Percentiles rank a stretch among this genome's conserved stretches.
These are phyloP conservation scores for Bubo bubo DNA, from an alignment of 2,113 vertebrate genomes.

Conservation along the genomic window DNA sequence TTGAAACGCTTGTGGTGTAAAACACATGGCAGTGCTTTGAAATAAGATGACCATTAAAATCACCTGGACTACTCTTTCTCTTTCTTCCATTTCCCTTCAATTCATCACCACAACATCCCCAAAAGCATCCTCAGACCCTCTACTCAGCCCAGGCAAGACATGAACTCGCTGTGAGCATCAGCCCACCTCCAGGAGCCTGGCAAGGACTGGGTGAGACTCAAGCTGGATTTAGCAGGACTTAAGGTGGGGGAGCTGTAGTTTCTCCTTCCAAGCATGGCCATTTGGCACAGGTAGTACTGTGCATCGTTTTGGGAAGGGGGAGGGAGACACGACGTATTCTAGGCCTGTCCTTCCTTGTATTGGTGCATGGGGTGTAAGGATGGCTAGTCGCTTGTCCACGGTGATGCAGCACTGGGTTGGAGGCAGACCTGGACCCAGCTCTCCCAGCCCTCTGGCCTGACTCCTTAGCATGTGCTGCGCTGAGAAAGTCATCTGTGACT, in stretches of 20 bases:
- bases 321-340: not conserved
- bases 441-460: not conserved
- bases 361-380: rapidly evolving
- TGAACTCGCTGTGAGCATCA: rapidly evolving
- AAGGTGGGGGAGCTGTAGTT: not conserved
- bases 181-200: not conserved
- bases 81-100: not conserved
- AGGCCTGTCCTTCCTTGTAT: not conserved
- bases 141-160: not conserved
- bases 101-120: not conserved
- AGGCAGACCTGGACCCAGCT: not conserved
- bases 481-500: not conserved
- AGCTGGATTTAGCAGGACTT: not conserved
- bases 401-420: not conserved
- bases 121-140: not conserved
- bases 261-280: not conserved
- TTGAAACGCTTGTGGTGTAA: not conserved
- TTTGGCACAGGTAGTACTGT: not conserved
- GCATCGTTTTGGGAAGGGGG: not conserved
- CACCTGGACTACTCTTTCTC: not conserved
- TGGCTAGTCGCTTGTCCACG: not conserved
- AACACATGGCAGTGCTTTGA: not conserved
- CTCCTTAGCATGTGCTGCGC: rapidly evolving
- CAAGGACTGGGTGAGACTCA: not conserved
- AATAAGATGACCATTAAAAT: not conserved